phyloP scores from a whole-genome alignment of 92 coral and sea anemone genomes.

The Zoanthus solanderi region DNA sequence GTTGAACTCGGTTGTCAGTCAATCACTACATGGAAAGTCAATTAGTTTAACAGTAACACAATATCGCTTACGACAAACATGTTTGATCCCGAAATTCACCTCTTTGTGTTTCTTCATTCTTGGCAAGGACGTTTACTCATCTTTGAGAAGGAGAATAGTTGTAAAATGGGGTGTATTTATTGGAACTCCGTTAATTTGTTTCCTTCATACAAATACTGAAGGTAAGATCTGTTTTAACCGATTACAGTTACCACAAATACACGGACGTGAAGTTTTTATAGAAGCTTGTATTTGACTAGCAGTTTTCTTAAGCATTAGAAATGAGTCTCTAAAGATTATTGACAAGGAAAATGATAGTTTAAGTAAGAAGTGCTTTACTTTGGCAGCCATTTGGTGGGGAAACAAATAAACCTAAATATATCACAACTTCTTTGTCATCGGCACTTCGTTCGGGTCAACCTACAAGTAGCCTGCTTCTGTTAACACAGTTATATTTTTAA shows the following conservation, averaged over 20 bases:
- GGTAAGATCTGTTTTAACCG: slow-evolving; percentile 8
- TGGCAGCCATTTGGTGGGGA: neutral
- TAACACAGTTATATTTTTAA: neutral
- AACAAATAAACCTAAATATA: neutral
- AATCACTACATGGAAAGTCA: neutral
- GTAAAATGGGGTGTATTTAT: slow-evolving; percentile 13
- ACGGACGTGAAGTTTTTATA: neutral
- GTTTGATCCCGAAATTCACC: neutral
- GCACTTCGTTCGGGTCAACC: neutral
- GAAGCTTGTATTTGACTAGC: slow-evolving; percentile 36
- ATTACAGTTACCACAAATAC: neutral
- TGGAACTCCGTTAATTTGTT: neutral
- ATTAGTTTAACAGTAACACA: slow-evolving; percentile 79
- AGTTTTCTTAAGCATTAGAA: slow-evolving; percentile 51
- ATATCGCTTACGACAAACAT: slow-evolving; percentile 54
- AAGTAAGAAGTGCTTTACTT: neutral
- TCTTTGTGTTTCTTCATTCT: neutral
- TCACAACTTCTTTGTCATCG: neutral
- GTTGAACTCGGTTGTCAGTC: slow-evolving; percentile 34
- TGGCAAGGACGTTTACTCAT: neutral
- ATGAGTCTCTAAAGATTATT: slow-evolving; percentile 39
- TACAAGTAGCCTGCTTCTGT: neutral
- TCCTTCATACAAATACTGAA: neutral
- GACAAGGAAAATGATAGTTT: slow-evolving; percentile 36
- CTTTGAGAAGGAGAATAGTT: slow-evolving; percentile 9